Percentiles rank a stretch among this genome's conserved stretches.
Conservation (phyloP, 2,888 invertebrate genomes). For the Baccha elongata region DNA sequence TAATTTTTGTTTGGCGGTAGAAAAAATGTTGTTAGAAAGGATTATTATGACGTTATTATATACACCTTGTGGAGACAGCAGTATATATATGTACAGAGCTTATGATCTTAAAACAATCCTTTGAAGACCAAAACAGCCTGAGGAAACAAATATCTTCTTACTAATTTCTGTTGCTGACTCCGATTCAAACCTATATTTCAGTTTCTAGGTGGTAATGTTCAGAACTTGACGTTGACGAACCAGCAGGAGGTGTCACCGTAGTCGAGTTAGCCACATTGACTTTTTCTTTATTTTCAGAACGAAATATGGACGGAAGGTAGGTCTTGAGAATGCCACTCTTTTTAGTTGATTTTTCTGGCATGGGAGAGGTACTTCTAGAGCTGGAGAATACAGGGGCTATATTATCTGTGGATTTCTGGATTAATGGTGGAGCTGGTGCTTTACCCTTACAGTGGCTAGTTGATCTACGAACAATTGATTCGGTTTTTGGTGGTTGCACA, state of each 20-base stretch:
- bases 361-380: conserved; percentile 54
- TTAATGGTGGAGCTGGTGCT: conserved; percentile 79
- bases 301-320: conserved; percentile 75
- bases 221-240: conserved; percentile 23
- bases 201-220: conserved; percentile 62
- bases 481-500: conserved; percentile 16
- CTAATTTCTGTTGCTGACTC: conserved; percentile 39
- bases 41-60: conserved; percentile 42
- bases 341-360: conserved; percentile 59
- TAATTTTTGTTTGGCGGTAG: conserved; percentile 6
- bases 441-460: conserved; percentile 79
- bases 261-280: not conserved
- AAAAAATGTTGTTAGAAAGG: conserved; percentile 51
- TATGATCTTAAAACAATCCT: conserved; percentile 38
- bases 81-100: conserved; percentile 68
- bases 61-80: conserved; percentile 45
- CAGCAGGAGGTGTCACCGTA: not conserved
- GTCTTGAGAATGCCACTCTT: conserved; percentile 66
- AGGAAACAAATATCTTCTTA: conserved; percentile 54
- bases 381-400: conserved; percentile 36
- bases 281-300: conserved; percentile 74
- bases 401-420: conserved; percentile 57
- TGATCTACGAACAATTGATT: conserved; percentile 66
- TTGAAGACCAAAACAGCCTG: conserved; percentile 4
- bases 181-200: conserved; percentile 47